A percentile compares a stretch with the other conserved stretches of the same genome.
phyloP scores from a whole-genome alignment of 1,140 invertebrate species.

The Ericerus pela region DNA sequence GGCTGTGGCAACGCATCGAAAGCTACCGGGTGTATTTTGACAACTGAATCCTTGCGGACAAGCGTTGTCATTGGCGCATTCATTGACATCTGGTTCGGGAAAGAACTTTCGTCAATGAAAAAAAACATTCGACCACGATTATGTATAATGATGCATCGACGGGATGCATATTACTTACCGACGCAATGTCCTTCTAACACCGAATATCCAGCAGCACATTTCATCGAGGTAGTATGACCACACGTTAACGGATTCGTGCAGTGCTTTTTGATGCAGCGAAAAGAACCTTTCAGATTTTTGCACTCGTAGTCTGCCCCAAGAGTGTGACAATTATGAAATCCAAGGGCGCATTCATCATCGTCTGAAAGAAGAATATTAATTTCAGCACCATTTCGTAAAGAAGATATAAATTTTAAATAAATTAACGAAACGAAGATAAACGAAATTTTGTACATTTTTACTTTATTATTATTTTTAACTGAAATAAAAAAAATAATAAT shows the following conservation, averaged over 20 bases:
- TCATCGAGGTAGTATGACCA: not conserved
- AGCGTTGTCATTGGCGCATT: no score
- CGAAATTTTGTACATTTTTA: not conserved
- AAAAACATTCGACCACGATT: no score
- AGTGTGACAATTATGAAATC: slow-evolving; percentile 58
- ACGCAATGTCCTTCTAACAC: not conserved
- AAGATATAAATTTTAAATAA: not conserved
- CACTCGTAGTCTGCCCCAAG: slow-evolving; percentile 58
- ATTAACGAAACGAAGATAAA: not conserved
- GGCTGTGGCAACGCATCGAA: no score
- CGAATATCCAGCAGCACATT: not conserved
- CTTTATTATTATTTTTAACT: no score
- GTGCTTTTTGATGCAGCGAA: slow-evolving; percentile 32
- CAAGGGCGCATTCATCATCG: slow-evolving; percentile 76
- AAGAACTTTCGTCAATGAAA: no score
- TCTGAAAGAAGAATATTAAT: slow-evolving; percentile 53
- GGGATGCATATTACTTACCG: no score
- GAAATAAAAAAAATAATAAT: no score
- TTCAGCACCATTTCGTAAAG: no score
- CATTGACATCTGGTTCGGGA: no score
- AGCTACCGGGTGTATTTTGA: no score
- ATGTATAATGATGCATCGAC: no score
- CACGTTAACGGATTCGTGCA: not conserved
- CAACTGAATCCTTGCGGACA: no score
- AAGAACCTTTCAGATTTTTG: slow-evolving; percentile 59